Evolutionary conservation across 2,888 invertebrate species (phyloP).

Genomic region (Leucoptera coffeella): DNA sequence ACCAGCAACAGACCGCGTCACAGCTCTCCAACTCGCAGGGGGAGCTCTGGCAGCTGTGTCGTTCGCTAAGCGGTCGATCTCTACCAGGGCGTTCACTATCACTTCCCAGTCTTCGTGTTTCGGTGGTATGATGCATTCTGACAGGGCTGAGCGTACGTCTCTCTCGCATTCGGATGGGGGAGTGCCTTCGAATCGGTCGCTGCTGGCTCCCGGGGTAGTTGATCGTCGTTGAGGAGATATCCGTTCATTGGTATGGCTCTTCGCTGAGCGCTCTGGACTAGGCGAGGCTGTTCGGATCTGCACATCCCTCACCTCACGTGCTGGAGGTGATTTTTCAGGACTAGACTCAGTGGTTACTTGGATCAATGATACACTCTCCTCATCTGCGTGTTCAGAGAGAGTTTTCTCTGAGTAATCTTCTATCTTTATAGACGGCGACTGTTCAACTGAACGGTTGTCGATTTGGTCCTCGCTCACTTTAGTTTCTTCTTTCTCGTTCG

Average conservation of each 20-base stretch:
- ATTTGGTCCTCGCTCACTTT: constrained; percentile 4
- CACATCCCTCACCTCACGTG: not conserved
- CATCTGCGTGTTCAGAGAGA: constrained; percentile 8
- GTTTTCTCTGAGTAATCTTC: constrained; percentile 32
- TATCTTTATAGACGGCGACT: constrained; percentile 27
- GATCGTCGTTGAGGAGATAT: constrained; percentile 16
- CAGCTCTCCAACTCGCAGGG: constrained; percentile 57
- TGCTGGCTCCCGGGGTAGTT: constrained; percentile 16
- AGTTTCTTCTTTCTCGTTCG: constrained; percentile 5
- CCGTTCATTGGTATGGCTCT: constrained; percentile 5
- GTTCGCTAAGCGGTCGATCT: constrained; percentile 61
- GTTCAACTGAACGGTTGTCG: constrained; percentile 8
- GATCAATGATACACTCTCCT: not conserved
- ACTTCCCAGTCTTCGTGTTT: constrained; percentile 78
- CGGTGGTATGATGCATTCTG: constrained; percentile 37
- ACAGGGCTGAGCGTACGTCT: constrained; percentile 31
- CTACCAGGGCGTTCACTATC: constrained; percentile 65
- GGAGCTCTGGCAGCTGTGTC: constrained; percentile 66
- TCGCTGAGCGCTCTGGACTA: not conserved
- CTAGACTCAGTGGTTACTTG: not conserved
- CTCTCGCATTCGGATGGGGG: constrained; percentile 12
- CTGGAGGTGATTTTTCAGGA: not conserved
- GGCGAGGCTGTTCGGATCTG: not conserved
- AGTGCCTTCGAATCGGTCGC: constrained; percentile 12
- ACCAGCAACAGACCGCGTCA: constrained; percentile 65